phyloP scores from a whole-genome alignment of 1,140 invertebrate species.

The Coenobita brevimanus region DNA sequence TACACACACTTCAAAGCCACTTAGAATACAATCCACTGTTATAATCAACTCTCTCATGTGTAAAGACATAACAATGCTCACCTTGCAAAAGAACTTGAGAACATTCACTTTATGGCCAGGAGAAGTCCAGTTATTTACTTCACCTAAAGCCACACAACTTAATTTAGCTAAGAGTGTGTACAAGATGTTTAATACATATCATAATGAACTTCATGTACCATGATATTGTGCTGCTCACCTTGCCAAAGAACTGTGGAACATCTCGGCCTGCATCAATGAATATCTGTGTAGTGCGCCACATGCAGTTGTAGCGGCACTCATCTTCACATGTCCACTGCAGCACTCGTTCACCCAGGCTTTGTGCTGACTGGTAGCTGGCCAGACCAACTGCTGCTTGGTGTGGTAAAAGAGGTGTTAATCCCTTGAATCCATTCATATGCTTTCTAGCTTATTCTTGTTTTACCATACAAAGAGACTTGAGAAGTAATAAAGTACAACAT shows the following conservation, averaged over 20 bases:
- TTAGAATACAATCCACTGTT: no score
- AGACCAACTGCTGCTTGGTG: constrained; percentile 34
- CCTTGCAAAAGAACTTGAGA: no score
- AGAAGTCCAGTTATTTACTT: no score
- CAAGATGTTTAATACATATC: not conserved
- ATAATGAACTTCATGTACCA: constrained; percentile 7
- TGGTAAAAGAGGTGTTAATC: no score
- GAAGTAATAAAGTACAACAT: no score
- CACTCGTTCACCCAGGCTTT: constrained; percentile 71
- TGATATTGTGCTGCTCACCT: constrained; percentile 80
- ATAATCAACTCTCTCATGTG: no score
- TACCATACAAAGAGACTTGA: no score
- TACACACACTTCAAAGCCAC: no score
- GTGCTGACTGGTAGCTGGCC: constrained; percentile 37
- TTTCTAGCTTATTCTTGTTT: no score
- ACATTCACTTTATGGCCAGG: no score
- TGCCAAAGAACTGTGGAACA: constrained; percentile 96
- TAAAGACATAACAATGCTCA: no score
- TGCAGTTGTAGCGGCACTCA: constrained; percentile 91
- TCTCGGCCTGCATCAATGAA: constrained; percentile 81
- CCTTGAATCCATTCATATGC: no score
- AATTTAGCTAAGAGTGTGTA: not conserved
- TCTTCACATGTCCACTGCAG: constrained; percentile 85
- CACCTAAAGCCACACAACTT: not conserved
- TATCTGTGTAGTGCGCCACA: constrained; percentile 91